Evolutionary conservation across 2,113 vertebrate genomes (phyloP).

Genomic region (Stigmatopora nigra): DNA sequence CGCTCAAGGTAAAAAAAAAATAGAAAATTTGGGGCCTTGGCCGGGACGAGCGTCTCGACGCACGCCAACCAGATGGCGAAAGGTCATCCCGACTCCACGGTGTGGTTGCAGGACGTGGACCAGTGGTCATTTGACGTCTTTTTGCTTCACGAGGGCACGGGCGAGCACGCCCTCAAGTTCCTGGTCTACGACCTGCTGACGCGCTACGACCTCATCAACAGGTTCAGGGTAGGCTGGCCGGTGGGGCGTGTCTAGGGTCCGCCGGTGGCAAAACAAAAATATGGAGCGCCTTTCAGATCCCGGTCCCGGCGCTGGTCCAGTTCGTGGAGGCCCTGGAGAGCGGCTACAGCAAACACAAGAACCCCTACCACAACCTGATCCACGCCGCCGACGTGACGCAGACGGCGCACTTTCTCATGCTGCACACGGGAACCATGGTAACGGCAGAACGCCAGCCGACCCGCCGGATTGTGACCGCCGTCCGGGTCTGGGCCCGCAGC

Average conservation of each 20-base stretch:
- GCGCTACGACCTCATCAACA: conserved; percentile 95
- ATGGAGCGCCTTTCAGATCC: conserved; percentile 72
- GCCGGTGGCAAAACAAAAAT: neutral
- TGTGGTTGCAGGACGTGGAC: conserved; percentile 81
- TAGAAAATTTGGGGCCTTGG: too few species aligned
- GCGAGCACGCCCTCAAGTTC: conserved; percentile 95
- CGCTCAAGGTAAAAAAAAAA: conserved; percentile 79
- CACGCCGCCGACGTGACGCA: conserved; percentile 97
- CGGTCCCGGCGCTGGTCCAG: conserved; percentile 84
- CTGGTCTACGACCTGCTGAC: conserved; percentile 96
- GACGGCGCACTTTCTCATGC: conserved; percentile 95
- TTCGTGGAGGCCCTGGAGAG: conserved; percentile 94
- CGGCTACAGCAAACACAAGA: conserved; percentile 96
- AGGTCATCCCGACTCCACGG: neutral
- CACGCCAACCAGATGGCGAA: too few species aligned
- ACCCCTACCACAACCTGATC: conserved; percentile 96
- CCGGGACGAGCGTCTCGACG: too few species aligned
- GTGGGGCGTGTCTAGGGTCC: too few species aligned
- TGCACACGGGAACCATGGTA: conserved; percentile 95
- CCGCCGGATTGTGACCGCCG: neutral
- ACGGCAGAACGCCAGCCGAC: neutral
- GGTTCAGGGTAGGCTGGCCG: conserved; percentile 91
- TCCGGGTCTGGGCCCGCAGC: conserved; percentile 68
- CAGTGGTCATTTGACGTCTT: conserved; percentile 98
- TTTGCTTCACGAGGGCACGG: conserved; percentile 86